Evolutionary conservation across 2,888 invertebrate species (phyloP), one percentile per base, ranked within the genome.

Genomic region (Pyralis farinalis): DNA sequence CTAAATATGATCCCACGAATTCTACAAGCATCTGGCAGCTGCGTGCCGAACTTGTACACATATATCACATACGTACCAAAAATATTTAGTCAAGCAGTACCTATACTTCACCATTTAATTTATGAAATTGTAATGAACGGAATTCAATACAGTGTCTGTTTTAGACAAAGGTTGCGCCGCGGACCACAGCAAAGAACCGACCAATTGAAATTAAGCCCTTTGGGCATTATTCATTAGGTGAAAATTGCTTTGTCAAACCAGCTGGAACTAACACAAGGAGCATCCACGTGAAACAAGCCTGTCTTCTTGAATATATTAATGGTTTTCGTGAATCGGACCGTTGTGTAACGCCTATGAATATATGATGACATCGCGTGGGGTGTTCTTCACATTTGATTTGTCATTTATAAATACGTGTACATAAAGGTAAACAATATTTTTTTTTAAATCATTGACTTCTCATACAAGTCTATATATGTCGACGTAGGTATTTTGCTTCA

Each of bases 101-200:
- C n/a, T n/a, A n/a, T n/a, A n/a, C n/a, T n/a, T n/a, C n/a, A n/a
- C n/a, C 58, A 69, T 65, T 71, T 76, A 72, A 81, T 78, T 77
- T 78, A 72, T 68, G 68, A 75, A 72, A 74, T 75, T 68, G 67
- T 63, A 53, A 53, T 55, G 48, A 54, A 55, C 54, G 60, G 65
- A 71, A 47, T 49, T 53, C 53, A 61, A 66, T 65, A n/a, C n/a
- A 65, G 53, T 55, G 16, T 16, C 16, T 2, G 16, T 16, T 16
- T 16, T 16, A 4, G 53, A 67, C 53, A 56, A 57, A 63, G 52
- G 52, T 44, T 49, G 54, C 48, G 46, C 55, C 46, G 43, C 55
- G 54, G 46, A 51, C 48, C 44, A 43, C 49, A 44, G 48, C 51
- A 45, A 49, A 47, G 43, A 37, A 43, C 40, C 43, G 35, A 44